phyloP scores from a whole-genome alignment of 2,888 invertebrate genomes.

The Ashinkailepas kermadecensis region DNA sequence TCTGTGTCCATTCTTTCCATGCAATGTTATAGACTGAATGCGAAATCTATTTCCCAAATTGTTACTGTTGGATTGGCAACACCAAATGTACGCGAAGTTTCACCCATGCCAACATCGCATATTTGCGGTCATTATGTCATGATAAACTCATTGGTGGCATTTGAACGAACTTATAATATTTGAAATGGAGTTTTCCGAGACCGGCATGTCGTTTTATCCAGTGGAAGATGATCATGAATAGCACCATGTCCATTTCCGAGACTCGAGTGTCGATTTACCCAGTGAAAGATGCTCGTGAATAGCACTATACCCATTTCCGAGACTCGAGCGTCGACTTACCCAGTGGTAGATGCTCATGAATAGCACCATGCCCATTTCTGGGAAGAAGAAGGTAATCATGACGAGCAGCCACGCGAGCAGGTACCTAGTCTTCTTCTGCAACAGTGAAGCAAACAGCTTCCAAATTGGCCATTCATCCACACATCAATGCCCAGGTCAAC shows the following conservation, averaged over 20 bases:
- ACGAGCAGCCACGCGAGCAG: constrained; percentile 50
- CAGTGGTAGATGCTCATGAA: constrained; percentile 52
- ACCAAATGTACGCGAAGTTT: no score
- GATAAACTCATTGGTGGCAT: no score
- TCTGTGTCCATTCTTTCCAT: no score
- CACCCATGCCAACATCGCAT: no score
- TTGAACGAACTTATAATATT: no score
- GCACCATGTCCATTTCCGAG: constrained; percentile 50
- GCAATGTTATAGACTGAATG: no score
- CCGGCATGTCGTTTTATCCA: constrained; percentile 44
- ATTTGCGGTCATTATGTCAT: no score
- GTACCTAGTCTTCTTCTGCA: constrained; percentile 47
- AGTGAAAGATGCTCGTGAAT: constrained; percentile 51
- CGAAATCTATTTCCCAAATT: no score
- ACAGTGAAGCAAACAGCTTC: constrained; percentile 28
- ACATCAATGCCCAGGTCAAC: no score
- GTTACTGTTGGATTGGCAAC: no score
- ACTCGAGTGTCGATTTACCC: constrained; percentile 50
- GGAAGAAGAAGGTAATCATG: constrained; percentile 47
- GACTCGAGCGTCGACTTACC: constrained; percentile 48
- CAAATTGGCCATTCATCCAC: no score
- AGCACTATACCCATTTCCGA: constrained; percentile 51
- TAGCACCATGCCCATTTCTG: constrained; percentile 50
- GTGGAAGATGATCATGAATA: constrained; percentile 51
- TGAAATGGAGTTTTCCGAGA: no score